Base-by-base conservation (phyloP, 2,113 vertebrate species). In the Rana temporaria region DNA sequence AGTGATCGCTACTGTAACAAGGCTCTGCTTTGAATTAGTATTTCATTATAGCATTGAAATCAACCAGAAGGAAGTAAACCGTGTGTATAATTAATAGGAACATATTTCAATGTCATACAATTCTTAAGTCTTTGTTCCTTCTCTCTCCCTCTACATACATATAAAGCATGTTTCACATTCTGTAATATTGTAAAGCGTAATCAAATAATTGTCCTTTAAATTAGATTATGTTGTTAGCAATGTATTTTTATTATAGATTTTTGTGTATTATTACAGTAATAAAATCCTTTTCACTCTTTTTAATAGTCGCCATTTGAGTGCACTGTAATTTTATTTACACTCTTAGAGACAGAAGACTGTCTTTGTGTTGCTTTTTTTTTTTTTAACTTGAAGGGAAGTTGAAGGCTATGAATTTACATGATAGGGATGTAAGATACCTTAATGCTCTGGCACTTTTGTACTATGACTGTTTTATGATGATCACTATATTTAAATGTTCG, bases 41-140 rank as follows among this genome's bases (percentile, higher is more conserved):
- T 62, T 75, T 75, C 56, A 75, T 60, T 75, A 62, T 48, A 42
- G n/a, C 30, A 42, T 26, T 73, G 30, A 26, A n/a, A 62, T 62
- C 20, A 30, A 34, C 72, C 60, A 59, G 17, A 9, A 62, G 72
- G 24, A 75, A 75, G 59, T 38, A 38, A 15, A 57, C 56, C 42
- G 56, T 15, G 30, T 16, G 12, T 17, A 42, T 62, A 75, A 75
- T 75, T 20, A 60, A 75, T 75, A 38, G 56, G 34, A 38, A 8
- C 56, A 42, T 24, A 30, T 73, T 18, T 62, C 48, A 55, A 17
- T 18, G 14, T 55, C 48, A 4, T 48, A 30, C 55, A 8, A 24
- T 71, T 52, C 53, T 19, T 26, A 24, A 20, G 48, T 20, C 16
- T 18, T 38, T 38, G 4, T 38, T 38, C 34, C 7, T 38, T 38